These are phyloP conservation scores for Silurus asotus DNA, from an alignment of 2,113 vertebrate genomes.

Conservation along the genomic window DNA sequence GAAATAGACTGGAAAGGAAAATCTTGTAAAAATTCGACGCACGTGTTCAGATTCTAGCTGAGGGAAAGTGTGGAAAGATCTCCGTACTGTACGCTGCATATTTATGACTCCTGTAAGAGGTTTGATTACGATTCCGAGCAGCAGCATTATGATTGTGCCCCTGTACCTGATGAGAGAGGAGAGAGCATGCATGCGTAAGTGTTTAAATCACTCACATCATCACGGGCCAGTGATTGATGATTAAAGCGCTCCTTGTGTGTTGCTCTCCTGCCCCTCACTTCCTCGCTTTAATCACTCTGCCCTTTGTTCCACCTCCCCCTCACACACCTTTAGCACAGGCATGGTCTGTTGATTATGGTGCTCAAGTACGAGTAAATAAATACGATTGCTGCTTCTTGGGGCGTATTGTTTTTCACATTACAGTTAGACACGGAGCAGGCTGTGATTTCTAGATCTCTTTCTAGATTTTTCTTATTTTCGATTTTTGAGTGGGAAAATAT, in stretches of 20 bases:
- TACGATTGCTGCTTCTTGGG: background rate
- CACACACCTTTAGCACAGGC: slow-evolving; percentile 23
- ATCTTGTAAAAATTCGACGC: background rate
- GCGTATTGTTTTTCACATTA: background rate
- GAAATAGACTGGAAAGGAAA: slow-evolving; percentile 4
- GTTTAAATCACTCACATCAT: slow-evolving; percentile 40
- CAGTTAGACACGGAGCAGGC: background rate
- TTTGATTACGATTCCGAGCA: slow-evolving; percentile 22
- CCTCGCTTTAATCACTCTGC: slow-evolving; percentile 36
- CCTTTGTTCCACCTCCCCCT: slow-evolving; percentile 16
- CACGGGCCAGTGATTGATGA: slow-evolving; percentile 43
- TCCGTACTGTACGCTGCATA: slow-evolving; percentile 28
- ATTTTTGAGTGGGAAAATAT: background rate
- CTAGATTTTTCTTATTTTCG: background rate
- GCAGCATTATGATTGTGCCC: slow-evolving; percentile 19
- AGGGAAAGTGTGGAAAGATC: background rate
- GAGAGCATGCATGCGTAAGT: slow-evolving; percentile 18
- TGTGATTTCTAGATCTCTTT: background rate
- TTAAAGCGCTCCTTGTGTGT: slow-evolving; percentile 18
- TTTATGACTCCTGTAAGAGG: slow-evolving; percentile 24
- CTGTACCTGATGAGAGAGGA: slow-evolving; percentile 44
- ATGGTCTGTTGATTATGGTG: slow-evolving; percentile 48
- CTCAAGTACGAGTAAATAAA: slow-evolving; percentile 28
- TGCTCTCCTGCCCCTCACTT: slow-evolving; percentile 12
- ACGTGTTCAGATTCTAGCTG: background rate